These are phyloP conservation scores for Ptychodera flava DNA, from an alignment of 35 echinoderm and acorn worm genomes.

Conservation along the genomic window DNA sequence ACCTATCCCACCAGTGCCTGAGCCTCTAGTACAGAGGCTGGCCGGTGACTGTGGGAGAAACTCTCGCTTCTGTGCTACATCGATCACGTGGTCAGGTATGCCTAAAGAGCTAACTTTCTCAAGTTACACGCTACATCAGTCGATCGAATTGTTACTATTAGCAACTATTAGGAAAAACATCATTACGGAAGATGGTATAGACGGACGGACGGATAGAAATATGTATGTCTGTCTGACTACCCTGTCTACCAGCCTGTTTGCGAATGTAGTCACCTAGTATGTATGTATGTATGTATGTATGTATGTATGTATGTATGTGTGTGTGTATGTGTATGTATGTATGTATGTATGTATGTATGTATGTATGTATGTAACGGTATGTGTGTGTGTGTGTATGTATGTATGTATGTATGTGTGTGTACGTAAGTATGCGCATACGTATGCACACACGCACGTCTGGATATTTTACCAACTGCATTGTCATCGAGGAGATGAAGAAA, in stretches of 20 bases:
- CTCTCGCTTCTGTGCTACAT: background rate
- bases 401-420: background rate
- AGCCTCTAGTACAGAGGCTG: slow-evolving; percentile 43
- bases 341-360: background rate
- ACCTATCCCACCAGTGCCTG: slow-evolving; percentile 54
- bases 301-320: slow-evolving; percentile 1
- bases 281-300: background rate
- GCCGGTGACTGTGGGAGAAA: slow-evolving; percentile 4
- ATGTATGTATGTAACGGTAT: background rate
- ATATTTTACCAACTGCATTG: too few relatives aligned
- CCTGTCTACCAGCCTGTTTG: background rate
- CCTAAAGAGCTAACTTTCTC: background rate
- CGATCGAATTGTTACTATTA: background rate
- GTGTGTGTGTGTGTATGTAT: background rate
- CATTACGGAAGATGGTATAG: background rate
- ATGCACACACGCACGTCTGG: background rate
- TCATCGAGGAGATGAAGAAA: too few relatives aligned
- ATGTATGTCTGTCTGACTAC: background rate
- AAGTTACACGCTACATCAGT: background rate
- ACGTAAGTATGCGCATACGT: background rate
- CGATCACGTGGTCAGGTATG: background rate
- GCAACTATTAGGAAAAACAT: background rate
- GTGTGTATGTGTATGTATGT: background rate
- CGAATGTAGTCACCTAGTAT: background rate
- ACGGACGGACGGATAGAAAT: background rate